Conservation (phyloP, 2,888 invertebrate genomes). For the Tiliacea citrago region DNA sequence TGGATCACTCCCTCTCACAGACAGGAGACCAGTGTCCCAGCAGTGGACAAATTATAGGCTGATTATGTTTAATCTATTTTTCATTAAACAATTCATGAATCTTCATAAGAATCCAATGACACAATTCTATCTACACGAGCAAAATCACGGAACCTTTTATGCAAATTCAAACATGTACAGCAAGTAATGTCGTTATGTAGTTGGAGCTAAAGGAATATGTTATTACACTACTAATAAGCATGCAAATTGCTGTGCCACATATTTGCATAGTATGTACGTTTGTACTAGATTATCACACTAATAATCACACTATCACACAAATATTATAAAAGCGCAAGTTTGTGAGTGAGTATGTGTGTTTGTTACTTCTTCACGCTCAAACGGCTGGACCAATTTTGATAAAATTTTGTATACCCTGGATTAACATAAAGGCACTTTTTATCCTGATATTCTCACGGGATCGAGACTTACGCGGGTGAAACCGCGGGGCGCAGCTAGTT, state of each 20-base stretch:
- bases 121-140: neutral
- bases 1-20: neutral
- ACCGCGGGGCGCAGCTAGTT: too few species aligned
- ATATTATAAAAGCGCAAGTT: too few species aligned
- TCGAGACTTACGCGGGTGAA: too few species aligned
- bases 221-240: slow-evolving; percentile 24
- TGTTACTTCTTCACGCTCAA: too few species aligned
- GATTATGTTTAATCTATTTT: neutral
- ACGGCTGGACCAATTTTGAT: too few species aligned
- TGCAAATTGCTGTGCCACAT: slow-evolving; percentile 23
- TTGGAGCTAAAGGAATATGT: slow-evolving; percentile 33
- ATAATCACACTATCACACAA: too few species aligned
- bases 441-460: too few species aligned
- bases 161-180: slow-evolving; percentile 15
- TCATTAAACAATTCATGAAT: neutral
- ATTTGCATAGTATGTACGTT: slow-evolving; percentile 15
- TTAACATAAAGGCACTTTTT: too few species aligned
- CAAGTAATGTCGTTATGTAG: slow-evolving; percentile 20
- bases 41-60: too few species aligned
- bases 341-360: too few species aligned
- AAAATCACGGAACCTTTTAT: slow-evolving; percentile 9
- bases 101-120: neutral
- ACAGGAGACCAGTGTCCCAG: too few species aligned
- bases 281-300: neutral
- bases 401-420: too few species aligned